phyloP scores from a whole-genome alignment of 2,113 vertebrate genomes.

The Melanocharis versteri region DNA sequence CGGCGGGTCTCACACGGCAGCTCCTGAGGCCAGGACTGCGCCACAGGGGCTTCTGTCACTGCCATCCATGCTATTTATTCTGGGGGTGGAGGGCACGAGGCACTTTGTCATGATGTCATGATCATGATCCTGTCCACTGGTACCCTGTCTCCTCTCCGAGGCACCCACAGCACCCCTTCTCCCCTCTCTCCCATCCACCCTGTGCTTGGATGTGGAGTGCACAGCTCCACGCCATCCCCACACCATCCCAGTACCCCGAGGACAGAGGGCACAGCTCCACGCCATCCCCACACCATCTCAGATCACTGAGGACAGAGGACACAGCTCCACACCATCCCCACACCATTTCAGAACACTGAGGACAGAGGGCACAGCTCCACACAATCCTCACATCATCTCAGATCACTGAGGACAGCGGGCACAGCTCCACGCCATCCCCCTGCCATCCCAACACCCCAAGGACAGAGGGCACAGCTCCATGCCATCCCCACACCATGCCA shows the following conservation, averaged over 20 bases:
- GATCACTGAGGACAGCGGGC: fast-evolving
- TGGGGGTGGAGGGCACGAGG: not conserved
- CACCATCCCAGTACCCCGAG: not conserved
- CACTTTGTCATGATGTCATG: not conserved
- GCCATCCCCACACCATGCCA: not conserved
- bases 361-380: fast-evolving
- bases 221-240: not conserved
- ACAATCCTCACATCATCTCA: not conserved
- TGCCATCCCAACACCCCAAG: too few species aligned
- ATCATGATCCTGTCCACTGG: not conserved
- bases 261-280: fast-evolving
- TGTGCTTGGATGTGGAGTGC: fast-evolving
- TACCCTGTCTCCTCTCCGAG: not conserved
- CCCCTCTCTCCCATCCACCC: not conserved
- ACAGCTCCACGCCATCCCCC: not conserved
- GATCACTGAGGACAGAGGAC: fast-evolving
- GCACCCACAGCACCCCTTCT: not conserved
- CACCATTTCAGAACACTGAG: fast-evolving
- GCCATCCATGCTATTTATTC: not conserved
- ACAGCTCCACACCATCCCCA: not conserved
- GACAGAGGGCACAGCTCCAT: not conserved
- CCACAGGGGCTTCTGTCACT: not conserved
- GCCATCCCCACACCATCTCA: fast-evolving
- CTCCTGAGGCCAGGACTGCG: not conserved
- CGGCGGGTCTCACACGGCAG: not conserved